phyloP scores from a whole-genome alignment of 2,888 invertebrate species.

The Ischnura elegans region DNA sequence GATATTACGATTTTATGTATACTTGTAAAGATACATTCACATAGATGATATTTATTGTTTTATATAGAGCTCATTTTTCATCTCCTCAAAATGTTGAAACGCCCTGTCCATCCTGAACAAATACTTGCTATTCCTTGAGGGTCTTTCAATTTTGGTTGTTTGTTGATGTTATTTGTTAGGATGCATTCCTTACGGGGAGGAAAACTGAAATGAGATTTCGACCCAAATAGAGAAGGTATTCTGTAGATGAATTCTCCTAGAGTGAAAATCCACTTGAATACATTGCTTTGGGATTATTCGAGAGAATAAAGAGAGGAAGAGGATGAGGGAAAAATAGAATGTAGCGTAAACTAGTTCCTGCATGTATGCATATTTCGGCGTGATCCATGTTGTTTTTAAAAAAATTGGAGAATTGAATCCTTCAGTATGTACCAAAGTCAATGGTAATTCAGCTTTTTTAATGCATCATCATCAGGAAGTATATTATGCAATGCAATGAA shows the following conservation, averaged over 20 bases:
- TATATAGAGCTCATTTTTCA: constrained; percentile 41
- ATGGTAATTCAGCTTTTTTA: too few species aligned
- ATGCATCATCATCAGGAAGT: too few species aligned
- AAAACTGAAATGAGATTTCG: not conserved
- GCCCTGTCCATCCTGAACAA: constrained; percentile 58
- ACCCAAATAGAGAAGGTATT: not conserved
- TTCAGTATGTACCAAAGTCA: too few species aligned
- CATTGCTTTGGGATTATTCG: not conserved
- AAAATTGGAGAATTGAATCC: too few species aligned
- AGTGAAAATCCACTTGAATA: not conserved
- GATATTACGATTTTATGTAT: constrained; percentile 18
- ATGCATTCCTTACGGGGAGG: constrained; percentile 33
- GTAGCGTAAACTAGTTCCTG: constrained; percentile 3
- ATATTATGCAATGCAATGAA: too few species aligned
- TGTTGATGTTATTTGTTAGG: constrained; percentile 57
- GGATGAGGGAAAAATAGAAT: not conserved
- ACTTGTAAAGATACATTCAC: constrained; percentile 21
- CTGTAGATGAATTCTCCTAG: not conserved
- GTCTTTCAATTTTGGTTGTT: constrained; percentile 30
- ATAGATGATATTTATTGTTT: constrained; percentile 43
- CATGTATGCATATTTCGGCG: not conserved
- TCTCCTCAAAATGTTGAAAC: constrained; percentile 37
- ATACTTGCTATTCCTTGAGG: constrained; percentile 59
- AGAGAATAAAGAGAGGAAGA: not conserved
- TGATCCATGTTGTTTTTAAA: too few species aligned